Evolutionary conservation across 1,140 invertebrate genomes (phyloP).

Genomic region (Plutomurus gul): DNA sequence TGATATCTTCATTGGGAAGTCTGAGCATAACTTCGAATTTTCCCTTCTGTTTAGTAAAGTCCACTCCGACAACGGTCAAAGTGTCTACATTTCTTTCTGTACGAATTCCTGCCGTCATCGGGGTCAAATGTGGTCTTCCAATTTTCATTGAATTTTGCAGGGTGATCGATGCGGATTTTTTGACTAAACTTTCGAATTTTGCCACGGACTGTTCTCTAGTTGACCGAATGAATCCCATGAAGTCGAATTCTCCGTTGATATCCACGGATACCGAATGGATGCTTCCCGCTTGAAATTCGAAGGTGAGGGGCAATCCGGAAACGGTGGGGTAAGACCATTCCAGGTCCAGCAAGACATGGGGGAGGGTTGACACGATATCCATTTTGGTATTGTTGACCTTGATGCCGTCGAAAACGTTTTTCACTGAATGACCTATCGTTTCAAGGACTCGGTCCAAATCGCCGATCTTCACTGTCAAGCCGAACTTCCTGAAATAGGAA

Average conservation of each 20-base stretch:
- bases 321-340: constrained; percentile 78
- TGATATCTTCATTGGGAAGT: too few species aligned
- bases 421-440: constrained; percentile 50
- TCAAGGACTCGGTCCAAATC: constrained; percentile 54
- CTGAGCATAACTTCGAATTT: too few species aligned
- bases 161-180: too few species aligned
- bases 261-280: constrained; percentile 64
- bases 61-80: too few species aligned
- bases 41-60: too few species aligned
- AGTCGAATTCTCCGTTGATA: not conserved
- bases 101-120: too few species aligned
- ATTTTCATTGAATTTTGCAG: too few species aligned
- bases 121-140: too few species aligned
- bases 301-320: constrained; percentile 73
- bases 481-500: constrained; percentile 23
- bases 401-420: constrained; percentile 53
- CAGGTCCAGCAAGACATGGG: constrained; percentile 73
- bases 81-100: too few species aligned
- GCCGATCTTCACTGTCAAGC: constrained; percentile 28
- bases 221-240: too few species aligned
- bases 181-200: too few species aligned
- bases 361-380: constrained; percentile 55
- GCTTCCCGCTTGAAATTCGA: constrained; percentile 72
- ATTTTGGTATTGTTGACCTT: constrained; percentile 56
- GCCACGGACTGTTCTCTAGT: too few species aligned